Evolutionary conservation across 2,888 invertebrate species (phyloP), one percentile per base, ranked within the genome.

Genomic region (Tenthredo distinguenda): DNA sequence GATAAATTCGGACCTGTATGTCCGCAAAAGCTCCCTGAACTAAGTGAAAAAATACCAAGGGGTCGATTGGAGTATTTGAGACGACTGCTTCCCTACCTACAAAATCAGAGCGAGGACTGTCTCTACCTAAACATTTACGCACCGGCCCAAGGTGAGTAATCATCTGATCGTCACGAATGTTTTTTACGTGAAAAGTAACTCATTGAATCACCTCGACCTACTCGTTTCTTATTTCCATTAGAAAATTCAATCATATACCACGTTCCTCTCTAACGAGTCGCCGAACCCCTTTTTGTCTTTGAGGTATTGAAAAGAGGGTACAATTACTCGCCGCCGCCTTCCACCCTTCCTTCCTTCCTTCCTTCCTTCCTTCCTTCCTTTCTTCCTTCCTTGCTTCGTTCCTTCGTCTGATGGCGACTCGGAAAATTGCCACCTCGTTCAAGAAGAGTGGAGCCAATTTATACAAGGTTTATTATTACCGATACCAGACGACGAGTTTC

Each of bases 41-140:
- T 98, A 90, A 95, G 96, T 91, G 98, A 98, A 93, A 95, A 96
- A 91, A 98, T 99, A 96, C 98, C 99, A 10, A 96, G 96, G 90
- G 99, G 98, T 37, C 95, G 99, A 87, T 94, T 98, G 91, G 98
- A 98, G 92, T 98, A 98, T 93, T 95, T 99, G 91, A 97, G 96
- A 93, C 96, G 98, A 91, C 95, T 99, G 93, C 94, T 98, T 90
- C 98, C 98, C 68, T 97, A 97, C 93, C 95, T 99, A 89, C 96
- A 96, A 89, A 97, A 98, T 93, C 99, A 99, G 94, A 98, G 97
- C 89, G 99, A 99, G 95, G 99, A 99, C 95, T 99, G 99, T 93
- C 96, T 99, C 87, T 99, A 98, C 94, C 95, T 99, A 93, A 99
- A 99, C 94, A 97, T 99, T 92, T 99, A 99, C 95, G 98, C 98